Evolutionary conservation across 1,140 invertebrate species (phyloP).

Genomic region (Kradibia gibbosae): DNA sequence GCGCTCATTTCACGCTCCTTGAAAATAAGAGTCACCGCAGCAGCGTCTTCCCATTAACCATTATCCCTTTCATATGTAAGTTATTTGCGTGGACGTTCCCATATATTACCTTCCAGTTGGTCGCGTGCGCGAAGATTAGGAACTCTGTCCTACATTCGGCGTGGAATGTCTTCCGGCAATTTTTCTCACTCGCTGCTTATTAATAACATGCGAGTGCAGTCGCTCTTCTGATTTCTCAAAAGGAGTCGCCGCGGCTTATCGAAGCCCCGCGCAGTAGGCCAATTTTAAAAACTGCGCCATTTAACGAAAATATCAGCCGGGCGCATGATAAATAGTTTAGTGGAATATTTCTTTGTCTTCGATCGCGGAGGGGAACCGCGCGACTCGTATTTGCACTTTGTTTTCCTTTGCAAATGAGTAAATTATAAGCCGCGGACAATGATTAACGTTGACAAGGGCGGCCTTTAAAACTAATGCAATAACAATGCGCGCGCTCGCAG

Average conservation of each 20-base stretch:
- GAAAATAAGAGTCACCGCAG: neutral
- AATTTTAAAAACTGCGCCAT: neutral
- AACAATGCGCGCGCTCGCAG: constrained; percentile 43
- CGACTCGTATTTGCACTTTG: constrained; percentile 40
- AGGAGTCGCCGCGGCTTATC: neutral
- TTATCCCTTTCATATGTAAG: neutral
- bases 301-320: constrained; percentile 26
- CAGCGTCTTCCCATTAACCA: neutral
- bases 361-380: neutral
- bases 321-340: constrained; percentile 14
- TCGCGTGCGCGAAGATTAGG: too few relatives aligned
- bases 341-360: constrained; percentile 39
- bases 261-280: too few relatives aligned
- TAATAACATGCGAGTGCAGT: too few relatives aligned
- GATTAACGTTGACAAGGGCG: constrained; percentile 52
- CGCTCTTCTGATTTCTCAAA: neutral
- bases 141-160: neutral
- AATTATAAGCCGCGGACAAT: constrained; percentile 47
- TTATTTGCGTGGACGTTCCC: neutral
- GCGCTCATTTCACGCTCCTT: neutral
- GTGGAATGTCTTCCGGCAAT: too few relatives aligned
- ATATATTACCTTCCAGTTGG: neutral
- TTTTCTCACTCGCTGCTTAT: too few relatives aligned
- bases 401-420: constrained; percentile 49
- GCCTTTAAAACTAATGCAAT: constrained; percentile 52